Conservation (phyloP, 2,113 vertebrate genomes). For the Prolemur simus region DNA sequence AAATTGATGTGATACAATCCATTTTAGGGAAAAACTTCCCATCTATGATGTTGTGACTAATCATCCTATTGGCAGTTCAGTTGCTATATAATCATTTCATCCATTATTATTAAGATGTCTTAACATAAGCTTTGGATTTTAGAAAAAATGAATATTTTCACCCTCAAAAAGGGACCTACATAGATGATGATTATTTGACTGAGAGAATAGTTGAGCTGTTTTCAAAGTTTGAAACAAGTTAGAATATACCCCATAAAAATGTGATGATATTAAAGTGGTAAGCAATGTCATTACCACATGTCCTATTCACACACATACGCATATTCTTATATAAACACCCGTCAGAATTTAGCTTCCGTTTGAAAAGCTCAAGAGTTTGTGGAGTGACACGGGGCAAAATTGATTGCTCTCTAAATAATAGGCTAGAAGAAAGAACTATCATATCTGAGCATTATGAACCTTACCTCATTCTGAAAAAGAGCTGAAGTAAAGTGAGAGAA, state of each 20-base stretch:
- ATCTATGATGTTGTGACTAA: conserved; percentile 12
- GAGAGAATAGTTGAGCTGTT: conserved; percentile 10
- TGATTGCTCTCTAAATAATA: conserved; percentile 67
- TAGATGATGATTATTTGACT: background rate
- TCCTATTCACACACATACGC: background rate
- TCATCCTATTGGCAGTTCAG: background rate
- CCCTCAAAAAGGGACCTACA: background rate
- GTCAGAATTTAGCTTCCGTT: conserved; percentile 20
- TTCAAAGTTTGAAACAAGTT: conserved; percentile 18
- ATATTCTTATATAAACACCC: background rate
- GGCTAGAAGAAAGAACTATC: conserved; percentile 52
- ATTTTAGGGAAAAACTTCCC: conserved; percentile 8
- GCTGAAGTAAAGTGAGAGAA: conserved; percentile 26
- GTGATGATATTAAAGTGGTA: background rate
- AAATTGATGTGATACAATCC: background rate
- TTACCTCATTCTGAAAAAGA: conserved; percentile 44
- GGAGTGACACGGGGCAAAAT: conserved; percentile 68
- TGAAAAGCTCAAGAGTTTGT: background rate
- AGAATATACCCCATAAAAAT: background rate
- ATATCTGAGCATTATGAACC: conserved; percentile 16
- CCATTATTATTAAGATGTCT: background rate
- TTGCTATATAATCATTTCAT: background rate
- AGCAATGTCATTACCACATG: background rate
- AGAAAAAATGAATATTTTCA: background rate
- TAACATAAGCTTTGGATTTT: conserved; percentile 32